These are phyloP conservation scores for Aphis craccivora DNA, from an alignment of 1,140 invertebrate species.

Conservation along the genomic window DNA sequence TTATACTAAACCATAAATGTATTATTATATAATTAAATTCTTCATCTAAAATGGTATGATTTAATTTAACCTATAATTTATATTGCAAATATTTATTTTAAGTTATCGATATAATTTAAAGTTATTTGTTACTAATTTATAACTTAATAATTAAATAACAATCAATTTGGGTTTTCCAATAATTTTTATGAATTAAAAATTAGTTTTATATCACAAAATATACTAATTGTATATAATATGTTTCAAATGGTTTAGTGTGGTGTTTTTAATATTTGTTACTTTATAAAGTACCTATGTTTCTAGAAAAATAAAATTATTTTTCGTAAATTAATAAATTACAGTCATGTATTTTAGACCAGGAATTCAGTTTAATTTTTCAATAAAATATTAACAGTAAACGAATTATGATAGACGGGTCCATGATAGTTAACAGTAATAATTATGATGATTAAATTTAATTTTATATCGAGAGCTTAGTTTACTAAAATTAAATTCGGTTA, in stretches of 20 bases:
- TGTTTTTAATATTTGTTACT: not conserved
- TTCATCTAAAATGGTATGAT: not conserved
- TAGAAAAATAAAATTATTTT: not conserved
- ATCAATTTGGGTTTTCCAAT: not conserved
- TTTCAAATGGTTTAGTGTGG: not conserved
- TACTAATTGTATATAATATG: not conserved
- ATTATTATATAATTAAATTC: not conserved
- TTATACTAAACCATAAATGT: not conserved
- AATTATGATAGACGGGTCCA: not conserved
- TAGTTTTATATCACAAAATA: not conserved
- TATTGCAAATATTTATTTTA: not conserved
- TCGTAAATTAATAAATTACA: not conserved
- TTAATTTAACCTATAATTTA: not conserved
- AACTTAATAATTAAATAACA: not conserved
- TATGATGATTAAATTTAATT: not conserved
- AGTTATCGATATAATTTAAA: not conserved
- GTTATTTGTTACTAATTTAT: not conserved
- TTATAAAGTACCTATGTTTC: not conserved
- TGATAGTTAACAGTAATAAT: not conserved
- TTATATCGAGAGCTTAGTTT: no score
- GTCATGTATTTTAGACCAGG: not conserved
- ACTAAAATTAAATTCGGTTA: not conserved
- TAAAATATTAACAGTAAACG: not conserved
- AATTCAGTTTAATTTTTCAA: not conserved
- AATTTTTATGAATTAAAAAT: not conserved